Percentiles rank a stretch among this genome's conserved stretches.
Conservation (phyloP, 2,113 vertebrate genomes). For the Tychaedon coryphoeus region DNA sequence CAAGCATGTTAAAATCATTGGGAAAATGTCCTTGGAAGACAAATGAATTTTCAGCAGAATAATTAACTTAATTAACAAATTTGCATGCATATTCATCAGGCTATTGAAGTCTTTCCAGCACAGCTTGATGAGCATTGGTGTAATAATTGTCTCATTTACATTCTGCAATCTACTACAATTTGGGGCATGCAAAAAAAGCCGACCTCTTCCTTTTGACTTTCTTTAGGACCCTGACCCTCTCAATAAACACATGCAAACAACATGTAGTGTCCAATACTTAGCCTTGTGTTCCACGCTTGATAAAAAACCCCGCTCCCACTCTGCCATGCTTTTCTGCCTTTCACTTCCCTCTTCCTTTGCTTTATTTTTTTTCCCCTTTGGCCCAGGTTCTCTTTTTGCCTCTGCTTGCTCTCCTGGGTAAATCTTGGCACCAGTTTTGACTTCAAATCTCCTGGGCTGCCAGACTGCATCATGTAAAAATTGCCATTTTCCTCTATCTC, state of each 20-base stretch:
- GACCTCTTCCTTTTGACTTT: conserved; percentile 80
- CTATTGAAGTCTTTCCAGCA: conserved; percentile 99
- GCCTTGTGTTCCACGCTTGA: conserved; percentile 15
- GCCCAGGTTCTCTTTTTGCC: conserved; percentile 79
- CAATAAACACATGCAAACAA: conserved; percentile 33
- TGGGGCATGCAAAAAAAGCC: conserved; percentile 78
- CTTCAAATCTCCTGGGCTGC: conserved; percentile 97
- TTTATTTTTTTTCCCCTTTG: conserved; percentile 58
- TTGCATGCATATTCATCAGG: conserved; percentile 99
- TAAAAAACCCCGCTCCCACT: conserved; percentile 3
- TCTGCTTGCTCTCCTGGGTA: conserved; percentile 91
- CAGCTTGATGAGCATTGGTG: conserved; percentile 99
- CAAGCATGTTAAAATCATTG: conserved; percentile 99
- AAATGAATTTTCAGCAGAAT: conserved; percentile 99
- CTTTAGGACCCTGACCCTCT: conserved; percentile 66
- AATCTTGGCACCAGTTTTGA: conserved; percentile 96
- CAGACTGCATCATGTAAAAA: conserved; percentile 95
- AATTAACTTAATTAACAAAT: conserved; percentile 99
- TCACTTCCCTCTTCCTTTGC: neutral
- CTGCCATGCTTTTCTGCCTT: neutral
- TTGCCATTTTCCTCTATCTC: conserved; percentile 90
- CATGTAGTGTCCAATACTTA: conserved; percentile 50
- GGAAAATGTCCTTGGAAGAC: conserved; percentile 99
- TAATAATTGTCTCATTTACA: conserved; percentile 99
- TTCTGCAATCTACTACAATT: conserved; percentile 99